A percentile compares a stretch with the other conserved stretches of the same genome.
These are phyloP conservation scores for Zaprionus tsacasi DNA, from an alignment of 1,140 invertebrate genomes.

Conservation along the genomic window DNA sequence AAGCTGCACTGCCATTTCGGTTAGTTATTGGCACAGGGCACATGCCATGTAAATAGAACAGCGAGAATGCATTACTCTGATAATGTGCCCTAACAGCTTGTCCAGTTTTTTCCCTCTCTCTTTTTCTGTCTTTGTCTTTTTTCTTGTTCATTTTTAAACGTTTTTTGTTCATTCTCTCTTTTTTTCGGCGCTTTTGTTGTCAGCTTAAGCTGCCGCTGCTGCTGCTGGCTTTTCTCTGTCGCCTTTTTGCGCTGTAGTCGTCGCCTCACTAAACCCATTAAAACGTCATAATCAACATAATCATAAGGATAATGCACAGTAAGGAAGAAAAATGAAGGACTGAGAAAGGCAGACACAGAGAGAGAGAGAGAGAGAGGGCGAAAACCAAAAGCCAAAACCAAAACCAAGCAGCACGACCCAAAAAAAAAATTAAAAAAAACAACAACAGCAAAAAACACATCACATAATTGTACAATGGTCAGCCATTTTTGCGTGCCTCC, in stretches of 20 bases:
- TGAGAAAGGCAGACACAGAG: conserved; percentile 3
- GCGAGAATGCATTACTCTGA: conserved; percentile 43
- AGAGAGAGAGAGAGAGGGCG: conserved; percentile 12
- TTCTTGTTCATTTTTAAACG: conserved; percentile 17
- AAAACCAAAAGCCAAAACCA: conserved; percentile 18
- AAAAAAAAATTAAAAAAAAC: conserved; percentile 16
- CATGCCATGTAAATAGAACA: conserved; percentile 2
- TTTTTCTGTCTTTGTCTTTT: not conserved
- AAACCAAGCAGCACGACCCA: not conserved
- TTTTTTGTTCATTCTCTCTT: conserved; percentile 14
- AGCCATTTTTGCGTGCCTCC: conserved; percentile 51
- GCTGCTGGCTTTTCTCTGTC: conserved; percentile 8
- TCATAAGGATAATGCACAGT: conserved; percentile 71
- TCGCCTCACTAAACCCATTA: conserved; percentile 76
- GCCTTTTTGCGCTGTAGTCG: conserved; percentile 21
- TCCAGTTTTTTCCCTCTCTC: conserved; percentile 47
- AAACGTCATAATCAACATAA: conserved; percentile 82
- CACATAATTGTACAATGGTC: conserved; percentile 61
- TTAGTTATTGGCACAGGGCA: conserved; percentile 13
- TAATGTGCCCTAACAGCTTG: conserved; percentile 65
- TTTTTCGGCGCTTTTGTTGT: conserved; percentile 22
- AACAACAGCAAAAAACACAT: conserved; percentile 14
- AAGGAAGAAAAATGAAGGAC: conserved; percentile 1
- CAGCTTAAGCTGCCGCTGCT: conserved; percentile 20
- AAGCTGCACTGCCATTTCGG: not conserved